Evolutionary conservation across 2,113 vertebrate genomes (phyloP).

Genomic region (Notarius quadriscutis): DNA sequence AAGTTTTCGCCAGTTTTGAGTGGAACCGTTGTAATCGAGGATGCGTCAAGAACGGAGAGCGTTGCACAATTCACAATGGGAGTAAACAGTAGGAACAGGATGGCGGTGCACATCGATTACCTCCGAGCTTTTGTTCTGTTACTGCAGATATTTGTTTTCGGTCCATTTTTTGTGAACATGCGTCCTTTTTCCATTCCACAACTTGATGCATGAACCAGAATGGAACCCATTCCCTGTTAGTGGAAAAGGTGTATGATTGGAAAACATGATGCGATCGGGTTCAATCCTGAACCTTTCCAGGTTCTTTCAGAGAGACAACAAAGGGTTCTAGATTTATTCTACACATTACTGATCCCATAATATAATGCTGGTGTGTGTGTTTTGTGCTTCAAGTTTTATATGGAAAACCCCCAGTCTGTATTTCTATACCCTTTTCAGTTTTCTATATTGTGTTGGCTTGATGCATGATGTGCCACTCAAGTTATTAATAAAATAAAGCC

Average conservation of each 20-base stretch:
- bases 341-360: neutral
- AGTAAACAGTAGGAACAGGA: too few species aligned
- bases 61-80: too few species aligned
- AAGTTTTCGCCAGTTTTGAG: too few species aligned
- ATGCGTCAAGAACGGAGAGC: too few species aligned
- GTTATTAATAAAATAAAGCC: neutral
- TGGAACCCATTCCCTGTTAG: too few species aligned
- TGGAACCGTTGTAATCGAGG: too few species aligned
- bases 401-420: neutral
- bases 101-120: too few species aligned
- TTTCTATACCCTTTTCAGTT: slow-evolving; percentile 65
- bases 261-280: neutral
- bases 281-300: neutral
- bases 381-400: neutral
- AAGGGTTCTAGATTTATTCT: neutral
- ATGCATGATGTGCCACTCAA: slow-evolving; percentile 62
- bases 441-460: slow-evolving; percentile 51
- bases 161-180: too few species aligned
- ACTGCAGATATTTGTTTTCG: too few species aligned
- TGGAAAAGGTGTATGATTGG: neutral
- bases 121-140: too few species aligned
- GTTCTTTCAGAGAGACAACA: neutral
- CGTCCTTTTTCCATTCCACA: too few species aligned
- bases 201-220: too few species aligned
- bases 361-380: neutral